A percentile compares a stretch with the other conserved stretches of the same genome.
Evolutionary conservation across 2,888 invertebrate species (phyloP).

Genomic region (Catocala nupta): DNA sequence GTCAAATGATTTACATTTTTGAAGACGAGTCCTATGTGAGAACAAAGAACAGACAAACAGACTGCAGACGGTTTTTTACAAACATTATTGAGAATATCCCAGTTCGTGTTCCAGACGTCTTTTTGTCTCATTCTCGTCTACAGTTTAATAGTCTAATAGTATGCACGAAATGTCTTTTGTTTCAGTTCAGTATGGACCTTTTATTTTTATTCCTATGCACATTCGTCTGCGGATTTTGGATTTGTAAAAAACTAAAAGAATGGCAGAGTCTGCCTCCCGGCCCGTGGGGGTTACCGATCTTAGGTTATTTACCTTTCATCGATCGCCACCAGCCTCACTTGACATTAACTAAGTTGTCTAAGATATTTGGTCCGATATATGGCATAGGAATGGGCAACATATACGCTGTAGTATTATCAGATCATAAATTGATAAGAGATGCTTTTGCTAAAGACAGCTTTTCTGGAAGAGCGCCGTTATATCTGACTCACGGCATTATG

Average conservation of each 20-base stretch:
- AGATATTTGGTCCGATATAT: constrained; percentile 92
- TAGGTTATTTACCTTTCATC: constrained; percentile 93
- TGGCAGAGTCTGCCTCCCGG: constrained; percentile 90
- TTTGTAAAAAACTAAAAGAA: constrained; percentile 72
- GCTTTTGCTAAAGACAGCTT: constrained; percentile 91
- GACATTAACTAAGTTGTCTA: constrained; percentile 89
- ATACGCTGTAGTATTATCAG: constrained; percentile 92
- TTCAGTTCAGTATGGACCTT: constrained; percentile 65
- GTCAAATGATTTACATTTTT: constrained; percentile 8
- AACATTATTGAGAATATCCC: constrained; percentile 30
- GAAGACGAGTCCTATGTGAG: constrained; percentile 10
- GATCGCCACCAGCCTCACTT: constrained; percentile 90
- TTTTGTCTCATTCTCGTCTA: constrained; percentile 38
- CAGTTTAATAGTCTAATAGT: constrained; percentile 29
- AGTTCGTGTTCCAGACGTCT: constrained; percentile 26
- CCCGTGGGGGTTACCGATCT: constrained; percentile 91
- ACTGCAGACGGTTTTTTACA: constrained; percentile 37
- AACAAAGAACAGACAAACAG: constrained; percentile 44
- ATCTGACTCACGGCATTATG: constrained; percentile 95
- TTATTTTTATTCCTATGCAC: constrained; percentile 65
- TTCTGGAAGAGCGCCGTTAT: constrained; percentile 93
- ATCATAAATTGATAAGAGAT: constrained; percentile 91
- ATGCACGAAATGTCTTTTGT: constrained; percentile 44
- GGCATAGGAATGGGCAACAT: constrained; percentile 92
- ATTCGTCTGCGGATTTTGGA: constrained; percentile 69